Base-by-base conservation (phyloP, 2,113 vertebrate species). In the Lophius piscatorius region DNA sequence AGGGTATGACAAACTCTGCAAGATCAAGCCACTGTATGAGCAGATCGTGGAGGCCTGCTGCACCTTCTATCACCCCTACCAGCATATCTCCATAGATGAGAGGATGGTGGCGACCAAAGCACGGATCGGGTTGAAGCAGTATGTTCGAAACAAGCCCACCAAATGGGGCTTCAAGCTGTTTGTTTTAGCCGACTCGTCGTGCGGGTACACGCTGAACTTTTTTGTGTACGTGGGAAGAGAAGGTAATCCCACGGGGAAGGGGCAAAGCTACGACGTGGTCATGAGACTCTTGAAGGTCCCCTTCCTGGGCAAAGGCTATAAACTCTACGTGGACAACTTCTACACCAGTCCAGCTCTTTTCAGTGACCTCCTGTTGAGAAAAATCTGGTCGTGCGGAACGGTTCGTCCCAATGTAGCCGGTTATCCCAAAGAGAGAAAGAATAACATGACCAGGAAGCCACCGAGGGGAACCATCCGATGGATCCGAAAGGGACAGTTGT, bases 151-250 rank as follows among this genome's bases (percentile, higher is more conserved):
- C 17, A 89, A 86, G 29, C 81, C 85, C 0, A 85, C 73, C 0
- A 86, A 76, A 60, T 87, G 73, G 74, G 87, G 81, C 0, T 86
- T 79, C 14, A 90, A 83, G 72, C 73, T 89, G 4, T 89, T 80
- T 46, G 80, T 91, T 33, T 72, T 88, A 34, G 84, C 83, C 0
- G 87, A 90, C 38, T 85, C 80, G 0, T 4, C 17, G 0, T 81
- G 67, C 3, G 83, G 76, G 3, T 89, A 90, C 67, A 90, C 85
- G 4, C 34, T 78, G 9, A 89, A 90, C 40, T 88, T 91, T 54
- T 79, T 73, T 7, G 70, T 88, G 2, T 85, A 88, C 2, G 65
- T 24, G 0, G 86, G 86, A 6, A 83, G 9, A 68, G 51, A 63
- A 0, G 1, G 41, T 4, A 9, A 58, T n/a, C 62, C 61, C 23